Evolutionary conservation across 2,888 invertebrate species (phyloP).

Genomic region (Microplitis manilae): DNA sequence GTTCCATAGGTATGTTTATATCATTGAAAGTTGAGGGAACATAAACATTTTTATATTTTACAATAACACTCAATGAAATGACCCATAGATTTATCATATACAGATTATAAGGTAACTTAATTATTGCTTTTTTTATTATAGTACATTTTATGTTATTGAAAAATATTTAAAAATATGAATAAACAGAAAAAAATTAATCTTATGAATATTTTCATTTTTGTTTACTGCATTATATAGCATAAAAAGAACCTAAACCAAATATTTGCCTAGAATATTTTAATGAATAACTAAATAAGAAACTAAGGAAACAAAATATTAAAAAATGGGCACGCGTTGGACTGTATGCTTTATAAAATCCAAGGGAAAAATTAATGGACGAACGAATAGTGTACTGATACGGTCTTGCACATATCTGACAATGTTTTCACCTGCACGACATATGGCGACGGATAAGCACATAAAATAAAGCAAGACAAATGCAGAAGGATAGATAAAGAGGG

Average conservation of each 20-base stretch:
- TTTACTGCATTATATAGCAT: not conserved
- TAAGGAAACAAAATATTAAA: not conserved
- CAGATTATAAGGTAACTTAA: too few relatives aligned
- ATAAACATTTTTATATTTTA: too few relatives aligned
- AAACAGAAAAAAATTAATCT: not conserved
- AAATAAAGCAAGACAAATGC: conserved; percentile 20
- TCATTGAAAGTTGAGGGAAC: too few relatives aligned
- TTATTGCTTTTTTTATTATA: too few relatives aligned
- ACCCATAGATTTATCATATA: too few relatives aligned
- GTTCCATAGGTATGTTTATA: too few relatives aligned
- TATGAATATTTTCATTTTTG: not conserved
- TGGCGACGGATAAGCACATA: conserved; percentile 55
- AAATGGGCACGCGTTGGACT: not conserved
- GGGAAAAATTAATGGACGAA: conserved; percentile 12
- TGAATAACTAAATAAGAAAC: not conserved
- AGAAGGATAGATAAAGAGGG: not conserved
- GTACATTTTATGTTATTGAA: too few relatives aligned
- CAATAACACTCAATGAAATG: too few relatives aligned
- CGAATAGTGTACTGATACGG: conserved; percentile 32
- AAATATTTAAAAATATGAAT: not conserved
- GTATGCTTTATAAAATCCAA: not conserved
- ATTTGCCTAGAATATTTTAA: not conserved
- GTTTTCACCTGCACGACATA: conserved; percentile 68
- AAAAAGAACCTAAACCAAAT: not conserved
- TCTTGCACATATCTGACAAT: conserved; percentile 44